Evolutionary conservation across 2,113 vertebrate genomes (phyloP).

Genomic region (Anser brachyrhynchus): DNA sequence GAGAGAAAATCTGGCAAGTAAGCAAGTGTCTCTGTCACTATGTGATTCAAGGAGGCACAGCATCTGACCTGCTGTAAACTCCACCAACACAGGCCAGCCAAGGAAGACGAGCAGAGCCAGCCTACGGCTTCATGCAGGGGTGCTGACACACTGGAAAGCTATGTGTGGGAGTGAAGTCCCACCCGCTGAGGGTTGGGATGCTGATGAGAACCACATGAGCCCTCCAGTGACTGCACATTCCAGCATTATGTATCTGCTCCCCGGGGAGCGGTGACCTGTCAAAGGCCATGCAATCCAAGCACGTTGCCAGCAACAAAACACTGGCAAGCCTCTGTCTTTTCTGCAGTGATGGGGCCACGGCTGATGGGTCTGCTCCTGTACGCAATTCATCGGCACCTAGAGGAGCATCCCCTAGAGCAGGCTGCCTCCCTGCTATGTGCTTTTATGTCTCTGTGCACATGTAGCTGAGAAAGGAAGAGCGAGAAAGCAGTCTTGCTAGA

Average conservation of each 20-base stretch:
- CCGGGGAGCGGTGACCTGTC: conserved; percentile 48
- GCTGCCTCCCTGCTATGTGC: not conserved
- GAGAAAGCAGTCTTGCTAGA: not conserved
- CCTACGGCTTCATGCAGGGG: conserved; percentile 17
- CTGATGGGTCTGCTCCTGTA: not conserved
- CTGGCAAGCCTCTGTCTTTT: not conserved
- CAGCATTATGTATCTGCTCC: conserved; percentile 41
- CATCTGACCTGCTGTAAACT: conserved; percentile 13
- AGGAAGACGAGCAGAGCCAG: not conserved
- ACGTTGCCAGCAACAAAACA: conserved; percentile 11
- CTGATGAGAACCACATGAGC: conserved; percentile 78
- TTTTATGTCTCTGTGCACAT: not conserved
- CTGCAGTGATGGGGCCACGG: not conserved
- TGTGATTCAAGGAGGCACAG: conserved; percentile 30
- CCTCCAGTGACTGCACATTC: conserved; percentile 53
- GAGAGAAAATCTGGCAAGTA: conserved; percentile 9
- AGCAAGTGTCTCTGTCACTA: conserved; percentile 37
- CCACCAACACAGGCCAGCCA: not conserved
- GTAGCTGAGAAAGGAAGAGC: not conserved
- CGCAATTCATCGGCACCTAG: not conserved
- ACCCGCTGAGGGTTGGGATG: conserved; percentile 51
- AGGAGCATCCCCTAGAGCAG: not conserved
- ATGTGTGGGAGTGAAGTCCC: conserved; percentile 69
- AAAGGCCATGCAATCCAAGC: conserved; percentile 56
- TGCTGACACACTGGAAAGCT: conserved; percentile 67